Conservation (phyloP, 2,113 vertebrate genomes). For the Isurus oxyrinchus region DNA sequence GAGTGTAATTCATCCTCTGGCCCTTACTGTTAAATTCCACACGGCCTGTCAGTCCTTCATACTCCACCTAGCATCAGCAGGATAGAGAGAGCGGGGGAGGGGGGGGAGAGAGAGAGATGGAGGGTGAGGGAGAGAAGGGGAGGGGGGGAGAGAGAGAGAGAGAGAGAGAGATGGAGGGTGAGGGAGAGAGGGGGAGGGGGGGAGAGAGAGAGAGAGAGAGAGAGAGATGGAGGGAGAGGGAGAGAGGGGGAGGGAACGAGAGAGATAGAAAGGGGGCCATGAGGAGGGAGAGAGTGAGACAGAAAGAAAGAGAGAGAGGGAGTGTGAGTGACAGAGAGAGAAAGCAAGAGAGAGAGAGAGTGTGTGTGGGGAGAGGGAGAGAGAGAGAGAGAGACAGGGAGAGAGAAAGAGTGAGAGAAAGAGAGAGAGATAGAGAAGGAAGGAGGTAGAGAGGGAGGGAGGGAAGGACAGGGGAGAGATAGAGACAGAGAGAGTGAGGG, state of each 20-base stretch:
- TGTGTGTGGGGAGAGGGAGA: no score
- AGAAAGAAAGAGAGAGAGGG: neutral
- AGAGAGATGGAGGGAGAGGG: no score
- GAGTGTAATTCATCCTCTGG: slow-evolving; percentile 84
- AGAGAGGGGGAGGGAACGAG: neutral
- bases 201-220: no score
- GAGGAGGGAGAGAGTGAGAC: neutral
- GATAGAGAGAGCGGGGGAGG: neutral
- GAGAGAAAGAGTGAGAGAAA: neutral
- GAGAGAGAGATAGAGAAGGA: neutral
- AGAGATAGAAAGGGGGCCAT: neutral
- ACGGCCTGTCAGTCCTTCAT: slow-evolving; percentile 76
- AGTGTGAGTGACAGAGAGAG: no score
- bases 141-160: no score
- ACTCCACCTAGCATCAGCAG: slow-evolving; percentile 67
- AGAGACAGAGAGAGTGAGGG: neutral
- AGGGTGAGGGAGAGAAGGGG: no score
- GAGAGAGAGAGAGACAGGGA: neutral
- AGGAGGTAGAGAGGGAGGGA: neutral
- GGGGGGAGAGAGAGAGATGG: slow-evolving; percentile 34
- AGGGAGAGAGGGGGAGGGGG: no score
- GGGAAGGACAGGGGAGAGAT: neutral
- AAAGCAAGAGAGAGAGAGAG: no score
- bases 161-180: no score
- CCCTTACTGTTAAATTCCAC: slow-evolving; percentile 91